A percentile compares a stretch with the other conserved stretches of the same genome.
Evolutionary conservation across 1,140 invertebrate genomes (phyloP).

Genomic region (Macrotrachela quadricornifera): DNA sequence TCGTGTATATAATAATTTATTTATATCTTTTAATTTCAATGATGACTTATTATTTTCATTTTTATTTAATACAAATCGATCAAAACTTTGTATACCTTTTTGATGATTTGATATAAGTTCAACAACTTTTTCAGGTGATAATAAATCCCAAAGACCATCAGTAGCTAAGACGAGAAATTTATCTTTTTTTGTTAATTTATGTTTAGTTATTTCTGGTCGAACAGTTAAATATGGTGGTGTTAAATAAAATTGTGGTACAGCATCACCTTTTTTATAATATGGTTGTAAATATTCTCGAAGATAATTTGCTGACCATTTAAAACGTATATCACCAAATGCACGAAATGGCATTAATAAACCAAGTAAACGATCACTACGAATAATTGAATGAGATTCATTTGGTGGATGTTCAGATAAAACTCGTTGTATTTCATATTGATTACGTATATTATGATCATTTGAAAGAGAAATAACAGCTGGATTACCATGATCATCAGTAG

Average conservation of each 20-base stretch:
- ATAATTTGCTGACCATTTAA: constrained; percentile 64
- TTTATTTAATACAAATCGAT: constrained; percentile 13
- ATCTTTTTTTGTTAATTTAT: constrained; percentile 58
- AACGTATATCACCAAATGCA: constrained; percentile 85
- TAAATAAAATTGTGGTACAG: constrained; percentile 47
- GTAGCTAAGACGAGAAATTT: constrained; percentile 85
- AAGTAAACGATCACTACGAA: constrained; percentile 65
- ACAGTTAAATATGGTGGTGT: constrained; percentile 90
- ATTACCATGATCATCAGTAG: too few relatives aligned
- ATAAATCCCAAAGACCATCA: constrained; percentile 87
- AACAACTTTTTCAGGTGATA: constrained; percentile 45
- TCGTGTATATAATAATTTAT: constrained; percentile 17
- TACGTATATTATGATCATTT: constrained; percentile 70
- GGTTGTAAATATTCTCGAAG: constrained; percentile 29
- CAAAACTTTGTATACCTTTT: constrained; percentile 47
- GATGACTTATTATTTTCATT: neutral
- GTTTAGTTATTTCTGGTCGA: constrained; percentile 47
- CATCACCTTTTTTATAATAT: neutral
- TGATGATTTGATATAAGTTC: constrained; percentile 70
- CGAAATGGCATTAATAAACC: constrained; percentile 77
- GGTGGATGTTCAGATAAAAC: constrained; percentile 56
- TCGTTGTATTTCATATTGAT: constrained; percentile 51
- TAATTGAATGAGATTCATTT: constrained; percentile 56
- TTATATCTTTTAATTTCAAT: neutral
- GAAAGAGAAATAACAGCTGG: constrained; percentile 34